phyloP scores from a whole-genome alignment of 2,888 invertebrate genomes.

The Lithophane socia region DNA sequence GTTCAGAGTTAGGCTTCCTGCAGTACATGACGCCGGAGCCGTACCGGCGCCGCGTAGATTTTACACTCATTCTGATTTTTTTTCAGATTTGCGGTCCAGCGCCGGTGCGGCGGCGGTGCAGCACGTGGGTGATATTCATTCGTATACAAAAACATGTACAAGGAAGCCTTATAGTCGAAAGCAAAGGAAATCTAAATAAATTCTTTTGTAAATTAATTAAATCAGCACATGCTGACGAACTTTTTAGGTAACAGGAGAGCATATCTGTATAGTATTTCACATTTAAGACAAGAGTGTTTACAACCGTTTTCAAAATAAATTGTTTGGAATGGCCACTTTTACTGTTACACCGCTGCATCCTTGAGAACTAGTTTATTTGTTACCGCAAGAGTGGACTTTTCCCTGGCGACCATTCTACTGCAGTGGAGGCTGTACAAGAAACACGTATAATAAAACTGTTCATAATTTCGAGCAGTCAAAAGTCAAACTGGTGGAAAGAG shows the following conservation, averaged over 20 bases:
- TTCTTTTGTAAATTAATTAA: conserved; percentile 12
- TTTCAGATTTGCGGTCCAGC: no score
- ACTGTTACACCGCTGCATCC: conserved; percentile 37
- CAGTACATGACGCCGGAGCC: no score
- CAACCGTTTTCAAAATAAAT: conserved; percentile 38
- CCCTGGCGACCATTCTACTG: conserved; percentile 35
- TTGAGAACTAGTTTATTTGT: conserved; percentile 51
- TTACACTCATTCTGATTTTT: no score
- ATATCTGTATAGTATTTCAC: background rate
- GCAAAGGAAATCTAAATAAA: conserved; percentile 3
- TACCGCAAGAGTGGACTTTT: conserved; percentile 34
- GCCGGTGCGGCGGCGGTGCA: no score
- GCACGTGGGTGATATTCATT: no score
- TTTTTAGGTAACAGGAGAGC: background rate
- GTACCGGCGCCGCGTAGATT: no score
- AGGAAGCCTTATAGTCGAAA: background rate
- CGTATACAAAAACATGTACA: no score
- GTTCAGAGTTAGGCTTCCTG: background rate
- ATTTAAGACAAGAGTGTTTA: conserved; percentile 21
- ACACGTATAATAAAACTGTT: conserved; percentile 24
- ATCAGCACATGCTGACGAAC: background rate
- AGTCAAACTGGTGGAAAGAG: background rate
- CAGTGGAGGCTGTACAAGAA: conserved; percentile 33
- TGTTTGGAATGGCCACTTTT: conserved; percentile 33
- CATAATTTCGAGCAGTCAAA: conserved; percentile 10